phyloP scores from a whole-genome alignment of 2,888 invertebrate species.

The Coleophora deauratella region DNA sequence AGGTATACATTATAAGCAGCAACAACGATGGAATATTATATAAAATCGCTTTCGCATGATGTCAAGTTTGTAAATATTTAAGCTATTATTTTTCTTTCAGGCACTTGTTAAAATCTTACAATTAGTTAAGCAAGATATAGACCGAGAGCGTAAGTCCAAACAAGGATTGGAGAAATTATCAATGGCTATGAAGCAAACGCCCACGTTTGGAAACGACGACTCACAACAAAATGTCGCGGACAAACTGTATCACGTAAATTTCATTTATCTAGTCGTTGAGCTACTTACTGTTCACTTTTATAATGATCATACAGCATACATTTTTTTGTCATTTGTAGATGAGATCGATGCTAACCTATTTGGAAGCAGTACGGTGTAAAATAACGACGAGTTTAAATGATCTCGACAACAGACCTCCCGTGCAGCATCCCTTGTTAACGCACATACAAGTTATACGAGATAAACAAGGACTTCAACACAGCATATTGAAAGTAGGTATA shows the following conservation, averaged over 20 bases:
- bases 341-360: conserved; percentile 91
- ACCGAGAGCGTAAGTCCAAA: conserved; percentile 90
- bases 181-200: conserved; percentile 88
- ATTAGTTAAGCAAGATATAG: conserved; percentile 89
- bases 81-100: conserved; percentile 43
- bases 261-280: neutral
- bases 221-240: conserved; percentile 94
- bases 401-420: conserved; percentile 84
- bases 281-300: neutral
- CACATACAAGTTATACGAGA: conserved; percentile 92
- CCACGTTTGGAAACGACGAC: conserved; percentile 89
- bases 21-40: too few species aligned
- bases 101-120: conserved; percentile 89
- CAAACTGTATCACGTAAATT: conserved; percentile 90
- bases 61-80: too few species aligned
- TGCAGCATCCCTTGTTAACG: conserved; percentile 86
- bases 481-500: conserved; percentile 82
- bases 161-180: conserved; percentile 92
- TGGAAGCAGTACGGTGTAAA: conserved; percentile 93
- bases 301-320: neutral
- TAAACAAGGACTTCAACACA: conserved; percentile 91
- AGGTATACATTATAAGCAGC: too few species aligned
- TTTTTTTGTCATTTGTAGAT: conserved; percentile 76
- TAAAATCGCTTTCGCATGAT: too few species aligned
- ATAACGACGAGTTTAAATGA: conserved; percentile 88